These are phyloP conservation scores for Raphicerus campestris DNA, from an alignment of 2,113 vertebrate genomes.

Conservation along the genomic window DNA sequence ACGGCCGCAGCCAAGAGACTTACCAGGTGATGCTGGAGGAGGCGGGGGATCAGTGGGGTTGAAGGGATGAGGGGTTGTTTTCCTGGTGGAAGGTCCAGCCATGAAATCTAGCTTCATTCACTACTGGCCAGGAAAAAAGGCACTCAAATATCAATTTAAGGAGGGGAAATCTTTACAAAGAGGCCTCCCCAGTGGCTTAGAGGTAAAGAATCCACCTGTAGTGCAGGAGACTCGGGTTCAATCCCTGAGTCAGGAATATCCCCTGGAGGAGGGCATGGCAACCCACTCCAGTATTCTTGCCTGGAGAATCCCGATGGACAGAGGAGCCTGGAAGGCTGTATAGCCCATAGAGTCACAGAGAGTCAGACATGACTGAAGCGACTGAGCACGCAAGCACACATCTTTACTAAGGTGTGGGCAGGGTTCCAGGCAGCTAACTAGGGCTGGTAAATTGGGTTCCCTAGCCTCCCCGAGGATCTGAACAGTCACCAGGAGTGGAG, in stretches of 20 bases:
- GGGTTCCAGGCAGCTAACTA: not conserved
- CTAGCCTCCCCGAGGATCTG: not conserved
- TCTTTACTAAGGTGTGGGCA: not conserved
- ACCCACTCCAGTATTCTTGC: not conserved
- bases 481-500: not conserved
- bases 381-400: accelerated
- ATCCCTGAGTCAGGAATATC: not conserved
- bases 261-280: not conserved
- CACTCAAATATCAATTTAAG: not conserved
- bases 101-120: not conserved
- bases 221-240: not conserved
- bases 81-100: not conserved
- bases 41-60: not conserved
- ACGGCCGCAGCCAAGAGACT: slow-evolving; percentile 79
- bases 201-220: not conserved
- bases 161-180: not conserved
- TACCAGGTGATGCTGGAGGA: slow-evolving; percentile 79
- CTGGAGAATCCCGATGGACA: not conserved
- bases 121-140: not conserved
- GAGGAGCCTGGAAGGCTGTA: not conserved
- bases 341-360: not conserved
- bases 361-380: not conserved
- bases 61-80: not conserved
- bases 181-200: not conserved
- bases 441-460: not conserved